phyloP scores from a whole-genome alignment of 2,797 vertebrate genomes.

The Nasua narica region DNA sequence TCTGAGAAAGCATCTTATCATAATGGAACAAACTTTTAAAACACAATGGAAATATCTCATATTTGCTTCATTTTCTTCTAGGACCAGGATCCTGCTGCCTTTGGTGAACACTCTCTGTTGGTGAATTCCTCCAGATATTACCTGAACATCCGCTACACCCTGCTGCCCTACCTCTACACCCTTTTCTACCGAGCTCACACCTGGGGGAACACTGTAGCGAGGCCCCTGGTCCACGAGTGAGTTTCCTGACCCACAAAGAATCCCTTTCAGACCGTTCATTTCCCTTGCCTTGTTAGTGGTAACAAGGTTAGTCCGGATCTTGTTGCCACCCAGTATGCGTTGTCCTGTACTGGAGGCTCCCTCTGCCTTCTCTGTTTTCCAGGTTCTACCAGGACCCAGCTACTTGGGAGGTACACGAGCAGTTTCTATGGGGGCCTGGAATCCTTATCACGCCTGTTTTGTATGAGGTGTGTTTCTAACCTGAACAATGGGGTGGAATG shows the following conservation, averaged over 20 bases:
- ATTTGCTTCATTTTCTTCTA: conserved; percentile 71
- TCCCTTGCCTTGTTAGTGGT: background rate
- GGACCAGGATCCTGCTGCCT: conserved; percentile 93
- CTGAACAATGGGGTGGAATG: background rate
- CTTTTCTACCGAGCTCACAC: conserved; percentile 93
- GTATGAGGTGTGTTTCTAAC: conserved; percentile 85
- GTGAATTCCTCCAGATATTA: conserved; percentile 89
- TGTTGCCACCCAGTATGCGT: background rate
- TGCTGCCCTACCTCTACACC: conserved; percentile 96
- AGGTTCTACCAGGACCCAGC: conserved; percentile 91
- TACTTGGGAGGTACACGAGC: conserved; percentile 90
- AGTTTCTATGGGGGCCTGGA: conserved; percentile 97
- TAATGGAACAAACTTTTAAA: background rate
- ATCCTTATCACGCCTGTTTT: conserved; percentile 95
- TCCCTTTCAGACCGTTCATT: background rate
- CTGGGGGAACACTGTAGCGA: conserved; percentile 89
- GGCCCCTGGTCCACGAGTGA: conserved; percentile 95
- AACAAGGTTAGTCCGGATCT: background rate
- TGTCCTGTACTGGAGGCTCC: background rate
- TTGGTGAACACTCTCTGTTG: conserved; percentile 85
- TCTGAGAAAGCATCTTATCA: background rate
- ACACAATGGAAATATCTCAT: background rate
- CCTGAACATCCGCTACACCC: conserved; percentile 92
- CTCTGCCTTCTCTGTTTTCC: background rate
- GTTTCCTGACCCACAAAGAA: conserved; percentile 70